Base-by-base conservation (phyloP, 2,888 invertebrate genomes). In the Cephalotes varians region DNA sequence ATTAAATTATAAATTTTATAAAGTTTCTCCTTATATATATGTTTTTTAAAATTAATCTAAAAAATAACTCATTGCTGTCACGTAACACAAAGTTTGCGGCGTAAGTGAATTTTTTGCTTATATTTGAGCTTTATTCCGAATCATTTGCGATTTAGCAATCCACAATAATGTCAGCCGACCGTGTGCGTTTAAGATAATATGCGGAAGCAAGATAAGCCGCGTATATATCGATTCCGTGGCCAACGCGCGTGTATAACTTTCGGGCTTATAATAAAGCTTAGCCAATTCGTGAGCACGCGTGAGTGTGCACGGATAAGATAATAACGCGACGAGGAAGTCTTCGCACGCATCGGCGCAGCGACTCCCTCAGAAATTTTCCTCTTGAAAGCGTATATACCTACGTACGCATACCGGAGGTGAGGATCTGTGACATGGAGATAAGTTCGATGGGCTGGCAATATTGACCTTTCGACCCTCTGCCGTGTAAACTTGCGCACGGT, bases 381-480 rank as follows among this genome's bases (percentile, higher is more conserved):
- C 79, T 47, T 64, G 77, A 56, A 54, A 54, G 40, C 31, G 28
- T 54, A 51, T 37, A 25, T 12, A 25, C 51, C 9, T 79, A 74
- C 76, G 73, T 81, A 60, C 31, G 71, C 64, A 80, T 80, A 71
- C 60, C 60, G 82, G 81, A 74, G 80, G 76, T 81, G 87, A 80
- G 86, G 85, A 87, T 76, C 86, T 87, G 87, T 86, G 84, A 86
- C 87, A 86, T 69, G 73, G 58, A 90, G 90, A 89, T 90, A 89
- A 90, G 86, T 85, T 87, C 89, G 90, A 85, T 83, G 87, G 85
- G 84, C 79, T 84, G 87, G 86, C 88, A 90, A 90, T 90, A 90
- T 90, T 89, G 90, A 90, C 88, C 86, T 90, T 88, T 83, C 87
- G 85, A 84, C 84, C 86, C 86, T 81, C 65, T 28, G 74, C 82